Conservation (phyloP, 2,797 vertebrate genomes). For the Vultur gryphus region DNA sequence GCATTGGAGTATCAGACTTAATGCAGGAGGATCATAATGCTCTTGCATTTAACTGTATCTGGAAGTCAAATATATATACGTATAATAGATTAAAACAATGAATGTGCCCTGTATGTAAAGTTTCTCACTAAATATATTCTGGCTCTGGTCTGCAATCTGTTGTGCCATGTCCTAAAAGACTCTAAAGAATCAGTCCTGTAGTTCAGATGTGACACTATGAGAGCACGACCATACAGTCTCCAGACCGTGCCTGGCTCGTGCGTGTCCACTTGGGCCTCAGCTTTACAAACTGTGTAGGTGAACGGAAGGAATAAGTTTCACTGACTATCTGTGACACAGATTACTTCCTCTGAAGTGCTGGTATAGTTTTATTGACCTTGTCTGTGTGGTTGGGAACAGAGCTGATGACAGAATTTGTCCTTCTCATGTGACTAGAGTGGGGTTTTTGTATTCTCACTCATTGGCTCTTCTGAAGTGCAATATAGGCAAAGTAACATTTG, state of each 20-base stretch:
- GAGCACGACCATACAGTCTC: accelerated
- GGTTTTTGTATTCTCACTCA: background rate
- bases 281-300: background rate
- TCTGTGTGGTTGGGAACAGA: background rate
- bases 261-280: background rate
- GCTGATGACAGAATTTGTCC: background rate
- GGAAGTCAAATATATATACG: background rate
- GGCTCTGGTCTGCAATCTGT: background rate
- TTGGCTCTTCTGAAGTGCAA: background rate
- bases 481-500: background rate
- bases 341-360: background rate
- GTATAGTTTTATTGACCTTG: background rate
- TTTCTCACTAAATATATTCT: background rate
- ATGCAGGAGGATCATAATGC: background rate
- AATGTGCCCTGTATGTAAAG: background rate
- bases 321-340: background rate
- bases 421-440: background rate
- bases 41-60: background rate
- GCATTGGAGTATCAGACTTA: background rate
- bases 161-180: background rate
- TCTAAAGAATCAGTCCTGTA: background rate
- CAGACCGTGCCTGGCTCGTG: background rate
- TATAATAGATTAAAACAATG: background rate
- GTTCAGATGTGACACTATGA: background rate
- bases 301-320: background rate